Conservation (phyloP, 2,888 invertebrate genomes). For the Plebejus anna region DNA sequence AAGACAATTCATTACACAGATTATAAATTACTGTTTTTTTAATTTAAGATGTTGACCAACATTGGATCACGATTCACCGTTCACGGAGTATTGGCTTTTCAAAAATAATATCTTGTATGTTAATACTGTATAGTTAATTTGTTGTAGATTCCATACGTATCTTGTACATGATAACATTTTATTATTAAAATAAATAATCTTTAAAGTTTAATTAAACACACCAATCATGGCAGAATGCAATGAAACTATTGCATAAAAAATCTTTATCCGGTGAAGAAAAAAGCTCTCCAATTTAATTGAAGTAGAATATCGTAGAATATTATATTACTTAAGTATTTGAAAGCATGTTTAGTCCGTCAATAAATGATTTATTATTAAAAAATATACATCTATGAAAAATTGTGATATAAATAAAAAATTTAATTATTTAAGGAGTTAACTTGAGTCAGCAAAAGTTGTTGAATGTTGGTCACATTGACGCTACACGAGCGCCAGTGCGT, state of each 20-base stretch:
- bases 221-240: neutral
- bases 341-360: neutral
- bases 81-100: too few relatives aligned
- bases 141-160: too few relatives aligned
- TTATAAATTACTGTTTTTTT: neutral
- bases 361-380: neutral
- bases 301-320: neutral
- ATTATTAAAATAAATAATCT: too few relatives aligned
- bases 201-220: too few relatives aligned
- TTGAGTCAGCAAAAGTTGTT: conserved; percentile 24
- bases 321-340: neutral
- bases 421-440: neutral
- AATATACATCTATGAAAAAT: neutral
- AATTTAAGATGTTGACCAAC: too few relatives aligned
- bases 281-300: neutral
- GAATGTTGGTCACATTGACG: conserved; percentile 34
- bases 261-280: neutral
- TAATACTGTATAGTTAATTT: too few relatives aligned
- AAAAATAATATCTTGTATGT: too few relatives aligned
- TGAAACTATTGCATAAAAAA: neutral
- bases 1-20: conserved; percentile 15
- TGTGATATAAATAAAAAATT: neutral
- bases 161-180: too few relatives aligned
- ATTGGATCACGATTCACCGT: too few relatives aligned
- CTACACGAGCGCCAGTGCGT: conserved; percentile 56